These are phyloP conservation scores for Ceuthmochares aereus DNA, from an alignment of 2,113 vertebrate genomes.

Conservation along the genomic window DNA sequence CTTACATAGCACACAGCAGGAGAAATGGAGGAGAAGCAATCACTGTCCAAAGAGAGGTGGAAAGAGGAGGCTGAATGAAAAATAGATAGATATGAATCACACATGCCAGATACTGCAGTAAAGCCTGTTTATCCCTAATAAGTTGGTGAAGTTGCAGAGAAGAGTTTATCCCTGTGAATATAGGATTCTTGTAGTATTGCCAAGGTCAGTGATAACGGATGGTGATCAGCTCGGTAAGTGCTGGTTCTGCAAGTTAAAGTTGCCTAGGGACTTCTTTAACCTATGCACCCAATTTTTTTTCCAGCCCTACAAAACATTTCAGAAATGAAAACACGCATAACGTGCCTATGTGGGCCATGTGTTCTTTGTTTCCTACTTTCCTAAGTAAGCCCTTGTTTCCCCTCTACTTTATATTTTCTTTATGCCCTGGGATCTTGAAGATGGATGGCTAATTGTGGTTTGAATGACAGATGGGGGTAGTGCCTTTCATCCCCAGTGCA, in stretches of 20 bases:
- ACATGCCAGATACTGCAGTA: constrained; percentile 45
- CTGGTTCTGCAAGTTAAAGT: constrained; percentile 18
- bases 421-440: background rate
- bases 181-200: background rate
- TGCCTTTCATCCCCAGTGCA: background rate
- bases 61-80: constrained; percentile 40
- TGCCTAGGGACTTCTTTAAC: constrained; percentile 43
- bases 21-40: constrained; percentile 50
- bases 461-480: constrained; percentile 33
- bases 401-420: background rate
- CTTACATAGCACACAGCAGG: constrained; percentile 33
- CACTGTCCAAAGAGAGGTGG: constrained; percentile 22
- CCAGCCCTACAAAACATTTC: background rate
- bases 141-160: background rate
- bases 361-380: background rate
- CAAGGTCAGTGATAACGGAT: constrained; percentile 26
- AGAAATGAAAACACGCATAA: background rate
- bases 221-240: constrained; percentile 28
- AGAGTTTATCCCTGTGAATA: constrained; percentile 43
- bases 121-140: constrained; percentile 61
- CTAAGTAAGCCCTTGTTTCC: background rate
- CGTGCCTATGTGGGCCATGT: background rate
- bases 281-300: background rate
- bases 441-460: constrained; percentile 30
- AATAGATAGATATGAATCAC: constrained; percentile 57